Evolutionary conservation across 64 coral and sea anemone genomes (phyloP).

Genomic region (Dendronephthya gigantea): DNA sequence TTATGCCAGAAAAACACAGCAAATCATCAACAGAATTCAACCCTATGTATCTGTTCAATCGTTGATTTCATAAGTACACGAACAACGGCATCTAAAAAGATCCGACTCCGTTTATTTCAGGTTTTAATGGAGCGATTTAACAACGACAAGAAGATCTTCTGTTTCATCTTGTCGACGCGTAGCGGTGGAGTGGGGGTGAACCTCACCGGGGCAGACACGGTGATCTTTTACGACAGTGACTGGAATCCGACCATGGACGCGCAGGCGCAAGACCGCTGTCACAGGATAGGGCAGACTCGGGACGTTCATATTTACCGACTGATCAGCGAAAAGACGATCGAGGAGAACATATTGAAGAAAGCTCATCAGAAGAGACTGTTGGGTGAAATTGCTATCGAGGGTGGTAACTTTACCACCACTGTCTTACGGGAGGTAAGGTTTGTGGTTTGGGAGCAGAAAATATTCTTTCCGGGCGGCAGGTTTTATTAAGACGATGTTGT

Average conservation of each 20-base stretch:
- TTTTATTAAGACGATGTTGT: background rate
- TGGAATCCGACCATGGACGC: slow-evolving; percentile 99
- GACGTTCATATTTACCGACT: slow-evolving; percentile 95
- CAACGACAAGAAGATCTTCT: slow-evolving; percentile 81
- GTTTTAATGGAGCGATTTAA: slow-evolving; percentile 95
- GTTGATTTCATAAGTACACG: no score
- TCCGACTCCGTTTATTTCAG: slow-evolving; percentile 52
- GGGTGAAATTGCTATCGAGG: slow-evolving; percentile 92
- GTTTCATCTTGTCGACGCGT: slow-evolving; percentile 90
- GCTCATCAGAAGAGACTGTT: slow-evolving; percentile 90
- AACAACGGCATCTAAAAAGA: no score
- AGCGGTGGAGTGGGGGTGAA: slow-evolving; percentile 96
- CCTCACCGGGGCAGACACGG: slow-evolving; percentile 89
- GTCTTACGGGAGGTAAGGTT: slow-evolving; percentile 66
- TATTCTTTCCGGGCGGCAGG: no score
- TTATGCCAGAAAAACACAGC: no score
- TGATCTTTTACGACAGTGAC: slow-evolving; percentile 96
- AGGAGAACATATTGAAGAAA: slow-evolving; percentile 95
- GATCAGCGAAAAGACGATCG: slow-evolving; percentile 83
- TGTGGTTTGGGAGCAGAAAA: no score
- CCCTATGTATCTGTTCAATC: no score
- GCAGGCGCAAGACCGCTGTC: slow-evolving; percentile 90
- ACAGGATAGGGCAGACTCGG: slow-evolving; percentile 95
- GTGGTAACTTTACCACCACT: slow-evolving; percentile 95
- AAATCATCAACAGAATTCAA: no score